These are phyloP conservation scores for Rissa tridactyla DNA, from an alignment of 2,113 vertebrate genomes.

Conservation along the genomic window DNA sequence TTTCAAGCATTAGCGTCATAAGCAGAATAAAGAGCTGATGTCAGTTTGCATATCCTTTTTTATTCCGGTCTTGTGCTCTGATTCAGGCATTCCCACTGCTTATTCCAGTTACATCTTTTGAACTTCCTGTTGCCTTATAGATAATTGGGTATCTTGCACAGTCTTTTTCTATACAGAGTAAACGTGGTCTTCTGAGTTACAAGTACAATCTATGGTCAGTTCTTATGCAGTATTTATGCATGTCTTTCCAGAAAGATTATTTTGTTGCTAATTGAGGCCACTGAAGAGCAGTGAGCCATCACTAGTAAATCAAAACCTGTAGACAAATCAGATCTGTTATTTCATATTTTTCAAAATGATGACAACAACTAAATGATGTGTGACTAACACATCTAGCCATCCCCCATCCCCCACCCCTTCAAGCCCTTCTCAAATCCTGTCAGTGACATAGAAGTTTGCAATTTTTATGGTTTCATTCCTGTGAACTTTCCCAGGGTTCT, in stretches of 20 bases:
- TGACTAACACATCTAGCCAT: not conserved
- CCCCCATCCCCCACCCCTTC: not conserved
- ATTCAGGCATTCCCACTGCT: slow-evolving; percentile 33
- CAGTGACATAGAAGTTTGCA: not conserved
- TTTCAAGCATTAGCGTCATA: not conserved
- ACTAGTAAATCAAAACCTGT: not conserved
- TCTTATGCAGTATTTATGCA: not conserved
- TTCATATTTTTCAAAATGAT: not conserved
- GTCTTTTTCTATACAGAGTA: not conserved
- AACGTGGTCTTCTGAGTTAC: not conserved
- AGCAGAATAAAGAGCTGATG: not conserved
- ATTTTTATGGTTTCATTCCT: slow-evolving; percentile 24
- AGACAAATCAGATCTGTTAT: not conserved
- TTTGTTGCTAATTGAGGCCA: not conserved
- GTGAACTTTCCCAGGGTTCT: slow-evolving; percentile 23
- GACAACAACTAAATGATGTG: not conserved
- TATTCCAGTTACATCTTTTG: slow-evolving; percentile 18
- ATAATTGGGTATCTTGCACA: not conserved
- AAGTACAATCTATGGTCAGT: not conserved
- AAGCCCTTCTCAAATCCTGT: slow-evolving; percentile 15
- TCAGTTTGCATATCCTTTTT: slow-evolving; percentile 1
- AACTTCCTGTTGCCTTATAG: not conserved
- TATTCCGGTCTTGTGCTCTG: not conserved
- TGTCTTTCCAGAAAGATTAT: slow-evolving; percentile 4
- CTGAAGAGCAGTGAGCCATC: not conserved